Evolutionary conservation across 2,888 invertebrate genomes (phyloP).

Genomic region (Rhorus exstirpatorius): DNA sequence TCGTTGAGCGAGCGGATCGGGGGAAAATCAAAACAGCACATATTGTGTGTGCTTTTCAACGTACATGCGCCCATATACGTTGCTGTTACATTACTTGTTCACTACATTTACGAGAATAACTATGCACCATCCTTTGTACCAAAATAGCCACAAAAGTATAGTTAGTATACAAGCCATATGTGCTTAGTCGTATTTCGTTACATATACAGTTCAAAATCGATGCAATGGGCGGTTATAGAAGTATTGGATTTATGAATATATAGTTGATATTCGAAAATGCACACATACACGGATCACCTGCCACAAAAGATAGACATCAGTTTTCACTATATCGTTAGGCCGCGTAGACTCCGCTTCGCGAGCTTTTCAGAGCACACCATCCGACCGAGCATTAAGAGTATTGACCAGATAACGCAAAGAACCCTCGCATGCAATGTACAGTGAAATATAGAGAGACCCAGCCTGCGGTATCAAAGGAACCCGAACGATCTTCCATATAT

Average conservation of each 20-base stretch:
- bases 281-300: slow-evolving; percentile 72
- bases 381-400: slow-evolving; percentile 74
- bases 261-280: slow-evolving; percentile 46
- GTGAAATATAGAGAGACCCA: not conserved
- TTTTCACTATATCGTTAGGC: slow-evolving; percentile 74
- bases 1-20: slow-evolving; percentile 29
- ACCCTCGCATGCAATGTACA: slow-evolving; percentile 10
- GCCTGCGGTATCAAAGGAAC: slow-evolving; percentile 69
- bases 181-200: not conserved
- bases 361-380: slow-evolving; percentile 48
- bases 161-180: not conserved
- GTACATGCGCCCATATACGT: not conserved
- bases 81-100: not conserved
- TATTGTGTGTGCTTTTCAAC: not conserved
- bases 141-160: not conserved
- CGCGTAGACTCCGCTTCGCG: slow-evolving; percentile 12
- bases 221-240: not conserved
- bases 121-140: not conserved
- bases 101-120: slow-evolving; percentile 9
- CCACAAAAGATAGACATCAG: slow-evolving; percentile 74
- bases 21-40: slow-evolving; percentile 21
- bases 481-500: slow-evolving; percentile 12
- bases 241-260: slow-evolving; percentile 32
- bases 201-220: not conserved
- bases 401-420: slow-evolving; percentile 75